Evolutionary conservation across 2,888 invertebrate species (phyloP), one percentile per base, ranked within the genome.

Genomic region (Elysia crispata): DNA sequence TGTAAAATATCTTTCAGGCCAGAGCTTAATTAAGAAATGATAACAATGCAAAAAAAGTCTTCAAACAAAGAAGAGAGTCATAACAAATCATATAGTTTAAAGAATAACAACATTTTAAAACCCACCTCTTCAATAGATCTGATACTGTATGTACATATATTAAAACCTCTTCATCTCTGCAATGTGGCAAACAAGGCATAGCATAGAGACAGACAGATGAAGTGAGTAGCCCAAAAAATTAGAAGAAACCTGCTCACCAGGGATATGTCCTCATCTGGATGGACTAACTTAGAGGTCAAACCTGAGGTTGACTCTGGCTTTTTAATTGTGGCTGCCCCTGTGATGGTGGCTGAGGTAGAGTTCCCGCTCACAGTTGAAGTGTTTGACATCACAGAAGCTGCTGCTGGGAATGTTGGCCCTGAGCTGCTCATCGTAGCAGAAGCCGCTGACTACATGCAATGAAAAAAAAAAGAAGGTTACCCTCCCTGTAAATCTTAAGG

Each of bases 221-320:
- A n/a, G n/a, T n/a, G n/a, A n/a, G n/a, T n/a, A n/a, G n/a, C n/a
- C n/a, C n/a, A 60, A n/a, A 64, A 5, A 23, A 8, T 23, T 15
- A 30, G 54, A 67, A 54, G 23, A 54, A 33, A 66, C 20, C 28
- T 67, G 87, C 90, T 87, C 85, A 91, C 91, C 88, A 91, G 79
- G 57, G 91, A 91, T 41, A 91, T 88, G 83, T 91, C 91, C 81
- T 91, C 91, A 86, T 91, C 91, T 31, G 91, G 91, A 77, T 91
- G 91, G 83, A 91, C 88, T 83, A 91, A 86, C 85, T 89, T 90
- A 81, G 89, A 90, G 70, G 89, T 89, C 88, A 91, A 89, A 85
- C 90, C 91, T 87, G 91, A 90, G 83, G 87, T 87, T 81, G 90
- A 90, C 82, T 91, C 91, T 77, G 91, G 90, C 84, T 91, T 91